Percentiles rank a stretch among this genome's conserved stretches.
Conservation (phyloP, 2,113 vertebrate genomes). For the Bolborhynchus lineola region DNA sequence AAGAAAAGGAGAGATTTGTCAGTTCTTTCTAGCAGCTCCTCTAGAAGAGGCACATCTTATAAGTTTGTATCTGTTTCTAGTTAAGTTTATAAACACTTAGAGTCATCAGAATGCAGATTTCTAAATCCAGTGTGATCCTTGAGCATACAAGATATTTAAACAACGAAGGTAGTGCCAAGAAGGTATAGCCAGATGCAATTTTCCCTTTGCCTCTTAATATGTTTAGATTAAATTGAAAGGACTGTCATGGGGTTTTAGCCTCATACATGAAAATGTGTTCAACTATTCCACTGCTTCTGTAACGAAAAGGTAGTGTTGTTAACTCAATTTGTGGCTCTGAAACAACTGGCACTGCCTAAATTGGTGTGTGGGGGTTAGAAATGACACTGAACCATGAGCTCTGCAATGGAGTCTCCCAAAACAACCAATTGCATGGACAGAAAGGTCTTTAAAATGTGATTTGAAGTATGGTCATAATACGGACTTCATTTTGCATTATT, state of each 20-base stretch:
- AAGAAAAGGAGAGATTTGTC: background rate
- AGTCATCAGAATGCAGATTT: conserved; percentile 4
- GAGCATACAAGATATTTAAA: background rate
- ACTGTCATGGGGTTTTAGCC: background rate
- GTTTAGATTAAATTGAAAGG: background rate
- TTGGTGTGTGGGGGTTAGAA: background rate
- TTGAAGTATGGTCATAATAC: background rate
- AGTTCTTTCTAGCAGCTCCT: background rate
- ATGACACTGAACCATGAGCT: background rate
- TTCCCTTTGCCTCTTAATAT: background rate
- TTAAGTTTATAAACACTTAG: conserved; percentile 53
- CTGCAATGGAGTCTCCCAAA: background rate
- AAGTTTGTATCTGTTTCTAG: conserved; percentile 31
- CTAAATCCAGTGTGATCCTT: conserved; percentile 1
- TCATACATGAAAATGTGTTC: background rate
- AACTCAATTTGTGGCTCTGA: background rate
- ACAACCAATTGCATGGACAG: background rate
- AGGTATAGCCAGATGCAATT: conserved; percentile 33
- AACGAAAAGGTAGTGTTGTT: background rate
- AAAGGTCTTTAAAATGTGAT: background rate
- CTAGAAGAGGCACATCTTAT: background rate
- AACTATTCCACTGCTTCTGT: background rate
- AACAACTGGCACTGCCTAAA: background rate
- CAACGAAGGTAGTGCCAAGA: background rate
- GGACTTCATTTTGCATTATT: background rate